Conservation (phyloP, 2,888 invertebrate genomes). For the Cyrtodaria siliqua region DNA sequence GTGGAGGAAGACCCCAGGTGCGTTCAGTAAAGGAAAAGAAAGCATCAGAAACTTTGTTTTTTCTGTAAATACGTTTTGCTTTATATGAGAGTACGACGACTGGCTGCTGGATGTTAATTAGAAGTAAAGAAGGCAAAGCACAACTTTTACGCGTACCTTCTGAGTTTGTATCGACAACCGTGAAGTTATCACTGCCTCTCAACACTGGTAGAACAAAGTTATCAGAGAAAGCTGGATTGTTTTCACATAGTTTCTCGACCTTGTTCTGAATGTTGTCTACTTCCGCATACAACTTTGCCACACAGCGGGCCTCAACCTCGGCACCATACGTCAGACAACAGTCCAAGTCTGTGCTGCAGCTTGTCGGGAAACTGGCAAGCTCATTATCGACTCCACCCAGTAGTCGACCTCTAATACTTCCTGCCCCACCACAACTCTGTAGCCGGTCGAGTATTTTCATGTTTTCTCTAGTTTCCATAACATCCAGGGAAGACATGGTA, state of each 20-base stretch:
- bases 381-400: constrained; percentile 39
- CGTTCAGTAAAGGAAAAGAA: too few relatives aligned
- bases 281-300: constrained; percentile 47
- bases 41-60: too few relatives aligned
- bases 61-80: too few relatives aligned
- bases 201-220: constrained; percentile 55
- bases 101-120: too few relatives aligned
- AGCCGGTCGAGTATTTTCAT: constrained; percentile 25
- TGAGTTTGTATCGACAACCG: constrained; percentile 24
- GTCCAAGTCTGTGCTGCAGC: constrained; percentile 29
- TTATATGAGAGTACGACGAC: too few relatives aligned
- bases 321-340: constrained; percentile 19
- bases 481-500: constrained; percentile 65
- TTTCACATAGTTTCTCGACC: constrained; percentile 17
- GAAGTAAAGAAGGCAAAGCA: too few relatives aligned
- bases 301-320: constrained; percentile 56
- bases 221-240: constrained; percentile 26
- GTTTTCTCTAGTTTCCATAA: constrained; percentile 37
- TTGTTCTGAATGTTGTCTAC: constrained; percentile 17
- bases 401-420: constrained; percentile 23
- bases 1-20: too few relatives aligned
- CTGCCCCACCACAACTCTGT: constrained; percentile 2
- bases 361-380: constrained; percentile 11
- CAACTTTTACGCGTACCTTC: too few relatives aligned
- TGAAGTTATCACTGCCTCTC: constrained; percentile 45